Base-by-base conservation (phyloP, 2,797 vertebrate species). In the Clarias pachynema region DNA sequence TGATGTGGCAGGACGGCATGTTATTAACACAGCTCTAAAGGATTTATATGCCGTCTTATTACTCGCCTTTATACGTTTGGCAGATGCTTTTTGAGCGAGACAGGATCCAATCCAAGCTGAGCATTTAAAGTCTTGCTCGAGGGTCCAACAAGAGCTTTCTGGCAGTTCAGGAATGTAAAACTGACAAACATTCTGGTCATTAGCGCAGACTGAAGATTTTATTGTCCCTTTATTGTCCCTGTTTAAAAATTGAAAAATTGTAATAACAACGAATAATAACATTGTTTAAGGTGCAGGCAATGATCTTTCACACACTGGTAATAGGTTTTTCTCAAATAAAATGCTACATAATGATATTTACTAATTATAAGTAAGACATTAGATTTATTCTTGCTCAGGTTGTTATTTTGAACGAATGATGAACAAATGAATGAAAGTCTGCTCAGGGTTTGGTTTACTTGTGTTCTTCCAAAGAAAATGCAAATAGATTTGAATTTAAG, bases 11-110 rank as follows among this genome's bases (percentile, higher is more conserved):
- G 24, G 56, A 79, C n/a, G 37, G 79, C 79, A 70, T 63, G 75
- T 74, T 70, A 73, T 60, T 83, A 83, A 53, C 63, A 65, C 37
- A 16, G 24, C 59, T 72, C 29, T 31, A 1, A 29, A 65, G 59
- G 75, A 69, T 79, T 79, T 78, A 83, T 81, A 34, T 65, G 82
- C 75, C 63, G 12, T 63, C 69, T 62, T 83, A 37, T 83, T 63
- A 81, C 26, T 40, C 16, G 44, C 60, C n/a, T 53, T 73, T 69
- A 82, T 77, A 86, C 62, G 15, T 68, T 31, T 81, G 79, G 62
- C 79, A 66, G 60, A 80, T 49, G 62, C 62, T 81, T 80, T 66
- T 29, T 5, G 9, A 66, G 63, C 2, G 26, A 81, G 18, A 81
- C 63, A 66, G 22, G 26, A 68, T 66, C 18, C 40, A 53, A 14